A percentile compares a stretch with the other conserved stretches of the same genome.
These are phyloP conservation scores for Chionis minor DNA, from an alignment of 2,113 vertebrate species.

Conservation along the genomic window DNA sequence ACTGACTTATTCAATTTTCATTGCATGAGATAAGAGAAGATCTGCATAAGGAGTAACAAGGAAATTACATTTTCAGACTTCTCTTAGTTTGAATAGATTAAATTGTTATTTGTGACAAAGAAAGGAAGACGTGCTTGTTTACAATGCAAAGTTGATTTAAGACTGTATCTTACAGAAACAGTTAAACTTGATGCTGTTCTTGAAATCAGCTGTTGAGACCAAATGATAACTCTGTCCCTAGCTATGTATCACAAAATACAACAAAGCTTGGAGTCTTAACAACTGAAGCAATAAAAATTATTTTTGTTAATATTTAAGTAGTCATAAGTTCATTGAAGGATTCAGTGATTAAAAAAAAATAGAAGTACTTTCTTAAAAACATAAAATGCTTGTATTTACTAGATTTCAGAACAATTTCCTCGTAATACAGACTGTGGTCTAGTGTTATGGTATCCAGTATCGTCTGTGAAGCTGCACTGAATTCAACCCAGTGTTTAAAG, in stretches of 20 bases:
- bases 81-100: not conserved
- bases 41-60: not conserved
- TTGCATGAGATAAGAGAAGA: not conserved
- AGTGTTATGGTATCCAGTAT: not conserved
- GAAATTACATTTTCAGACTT: not conserved
- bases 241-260: not conserved
- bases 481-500: not conserved
- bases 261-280: rapidly evolving
- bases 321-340: not conserved
- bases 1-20: not conserved
- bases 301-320: not conserved
- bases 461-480: not conserved
- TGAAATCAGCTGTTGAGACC: not conserved
- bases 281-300: not conserved
- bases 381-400: not conserved
- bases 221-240: not conserved
- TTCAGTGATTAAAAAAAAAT: not conserved
- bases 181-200: not conserved
- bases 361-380: not conserved
- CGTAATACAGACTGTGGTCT: not conserved
- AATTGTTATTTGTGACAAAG: not conserved
- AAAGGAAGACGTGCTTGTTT: not conserved
- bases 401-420: not conserved
- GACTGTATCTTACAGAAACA: not conserved
- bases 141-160: not conserved